Evolutionary conservation across 1,140 invertebrate genomes (phyloP), one percentile per base, ranked within the genome.

Genomic region (Choristoneura fumiferana): DNA sequence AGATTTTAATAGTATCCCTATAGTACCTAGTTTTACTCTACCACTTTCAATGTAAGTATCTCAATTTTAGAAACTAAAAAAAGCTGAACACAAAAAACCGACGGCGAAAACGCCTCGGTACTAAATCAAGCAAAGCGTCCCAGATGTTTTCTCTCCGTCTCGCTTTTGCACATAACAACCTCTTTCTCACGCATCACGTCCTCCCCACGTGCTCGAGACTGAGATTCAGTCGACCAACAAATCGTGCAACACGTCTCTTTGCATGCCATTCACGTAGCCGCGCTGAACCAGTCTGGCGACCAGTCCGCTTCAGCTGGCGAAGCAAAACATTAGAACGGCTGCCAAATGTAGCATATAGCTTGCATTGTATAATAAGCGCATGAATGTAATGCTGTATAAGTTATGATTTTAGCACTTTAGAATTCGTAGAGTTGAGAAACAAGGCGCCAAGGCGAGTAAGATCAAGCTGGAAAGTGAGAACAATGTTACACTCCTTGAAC

Each of bases 101-200:
- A 22, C 13, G 18, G 17, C n/a, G 22, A 49, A 49, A 33, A 49
- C 12, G 14, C 33, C 22, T 33, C 49, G 33, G 9, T 17, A 12
- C 52, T 35, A 36, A 36, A 36, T 29, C 22, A 29, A 22, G 17
- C 54, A 37, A 34, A 36, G 14, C 54, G 54, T 55, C 63, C 71
- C 65, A 70, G 68, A 76, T 82, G 79, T 82, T 82, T 82, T 80
- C 79, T 73, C 43, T 62, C 45, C 61, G 34, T 82, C 76, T 57
- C 69, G 9, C 17, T 82, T 67, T 64, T 59, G 60, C 67, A 3
- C 40, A 54, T 69, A 38, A 12, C 38, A 2, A 17, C 49, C 35
- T 82, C 73, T 59, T 69, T 59, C 52, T 66, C 64, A 54, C 54
- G 67, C 70, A 68, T 58, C 78, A 80, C 73, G 76, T 71, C 60